Evolutionary conservation across 2,113 vertebrate species (phyloP).

Genomic region (Lates calcarifer): DNA sequence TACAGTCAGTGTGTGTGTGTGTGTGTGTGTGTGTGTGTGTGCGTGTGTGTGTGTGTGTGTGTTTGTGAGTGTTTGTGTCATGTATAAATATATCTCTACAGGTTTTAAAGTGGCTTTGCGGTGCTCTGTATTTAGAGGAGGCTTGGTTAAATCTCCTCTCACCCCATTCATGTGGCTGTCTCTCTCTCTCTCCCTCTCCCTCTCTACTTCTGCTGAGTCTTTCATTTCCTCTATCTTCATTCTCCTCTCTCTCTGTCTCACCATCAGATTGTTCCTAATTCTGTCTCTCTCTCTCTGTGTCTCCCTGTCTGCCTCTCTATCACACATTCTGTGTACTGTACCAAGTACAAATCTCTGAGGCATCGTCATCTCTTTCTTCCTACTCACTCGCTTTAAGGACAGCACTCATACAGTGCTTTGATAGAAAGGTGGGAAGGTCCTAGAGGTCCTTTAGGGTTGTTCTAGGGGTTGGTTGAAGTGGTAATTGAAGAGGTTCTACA

Average conservation of each 20-base stretch:
- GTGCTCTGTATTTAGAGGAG: constrained; percentile 80
- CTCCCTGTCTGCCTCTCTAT: not conserved
- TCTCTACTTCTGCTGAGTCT: constrained; percentile 45
- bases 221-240: constrained; percentile 48
- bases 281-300: not conserved
- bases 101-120: constrained; percentile 85
- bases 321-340: not conserved
- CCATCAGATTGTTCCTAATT: not conserved
- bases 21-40: constrained; percentile 23
- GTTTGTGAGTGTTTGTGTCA: constrained; percentile 63
- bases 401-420: no score
- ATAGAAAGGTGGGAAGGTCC: not conserved
- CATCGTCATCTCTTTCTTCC: not conserved
- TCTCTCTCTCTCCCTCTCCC: constrained; percentile 41
- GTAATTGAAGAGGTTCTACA: no score
- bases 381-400: not conserved
- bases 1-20: constrained; percentile 21
- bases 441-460: no score
- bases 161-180: constrained; percentile 78
- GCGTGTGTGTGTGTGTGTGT: constrained; percentile 38
- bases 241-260: constrained; percentile 31
- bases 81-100: constrained; percentile 78
- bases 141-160: constrained; percentile 70
- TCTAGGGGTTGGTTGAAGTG: no score
- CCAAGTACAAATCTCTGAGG: constrained; percentile 1